phyloP scores from a whole-genome alignment of 2,113 vertebrate genomes.

The Neoarius graeffei region DNA sequence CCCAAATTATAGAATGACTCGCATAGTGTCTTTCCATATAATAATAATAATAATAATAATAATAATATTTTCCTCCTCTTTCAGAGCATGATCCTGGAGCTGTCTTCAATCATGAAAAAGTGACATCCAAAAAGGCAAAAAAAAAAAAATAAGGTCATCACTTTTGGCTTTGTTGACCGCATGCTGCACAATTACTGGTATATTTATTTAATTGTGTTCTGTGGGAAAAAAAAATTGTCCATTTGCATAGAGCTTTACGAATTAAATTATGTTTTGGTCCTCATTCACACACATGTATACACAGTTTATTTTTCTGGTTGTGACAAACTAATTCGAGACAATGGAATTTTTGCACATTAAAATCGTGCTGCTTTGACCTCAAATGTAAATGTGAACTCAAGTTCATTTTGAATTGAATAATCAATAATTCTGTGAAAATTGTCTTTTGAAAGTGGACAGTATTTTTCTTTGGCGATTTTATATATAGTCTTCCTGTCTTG shows the following conservation, averaged over 20 bases:
- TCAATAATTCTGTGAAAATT: neutral
- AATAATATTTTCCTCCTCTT: conserved; percentile 60
- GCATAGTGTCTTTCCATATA: neutral
- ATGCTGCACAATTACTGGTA: neutral
- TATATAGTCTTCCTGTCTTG: neutral
- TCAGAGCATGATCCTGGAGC: conserved; percentile 93
- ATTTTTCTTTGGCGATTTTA: neutral
- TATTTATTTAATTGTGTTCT: neutral
- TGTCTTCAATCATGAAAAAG: conserved; percentile 97
- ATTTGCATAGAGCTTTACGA: neutral
- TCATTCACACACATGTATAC: neutral
- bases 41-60: neutral
- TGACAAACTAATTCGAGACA: neutral
- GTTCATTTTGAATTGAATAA: neutral
- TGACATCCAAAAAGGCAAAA: too few species aligned
- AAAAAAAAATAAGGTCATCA: neutral
- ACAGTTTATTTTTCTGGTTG: neutral
- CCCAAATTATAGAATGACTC: too few species aligned
- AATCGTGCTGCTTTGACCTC: neutral
- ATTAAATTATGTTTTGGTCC: neutral
- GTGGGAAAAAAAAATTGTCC: conserved; percentile 9
- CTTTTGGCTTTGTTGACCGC: conserved; percentile 16
- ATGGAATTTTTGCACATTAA: neutral
- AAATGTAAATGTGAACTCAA: neutral
- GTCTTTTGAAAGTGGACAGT: neutral